Conservation (phyloP, 2,888 invertebrate species). For the Protonemura montana region DNA sequence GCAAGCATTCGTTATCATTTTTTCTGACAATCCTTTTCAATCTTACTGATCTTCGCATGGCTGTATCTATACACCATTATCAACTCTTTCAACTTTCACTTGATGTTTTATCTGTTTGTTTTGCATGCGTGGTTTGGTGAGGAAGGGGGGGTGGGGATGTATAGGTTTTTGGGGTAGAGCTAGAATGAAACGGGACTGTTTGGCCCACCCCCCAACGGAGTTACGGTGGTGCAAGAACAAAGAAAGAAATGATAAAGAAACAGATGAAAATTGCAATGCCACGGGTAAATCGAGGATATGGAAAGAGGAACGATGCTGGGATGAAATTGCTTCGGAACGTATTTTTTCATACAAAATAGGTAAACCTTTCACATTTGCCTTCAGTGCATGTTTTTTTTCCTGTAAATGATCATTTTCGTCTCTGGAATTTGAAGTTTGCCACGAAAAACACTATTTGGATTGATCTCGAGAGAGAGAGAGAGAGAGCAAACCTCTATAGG, state of each 20-base stretch:
- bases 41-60: constrained; percentile 19
- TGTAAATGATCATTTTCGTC: constrained; percentile 7
- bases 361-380: constrained; percentile 15
- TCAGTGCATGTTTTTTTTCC: background rate
- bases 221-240: constrained; percentile 16
- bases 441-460: background rate
- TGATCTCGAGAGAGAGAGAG: background rate
- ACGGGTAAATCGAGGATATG: background rate
- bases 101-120: constrained; percentile 33
- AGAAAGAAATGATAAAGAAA: constrained; percentile 31
- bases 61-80: constrained; percentile 21
- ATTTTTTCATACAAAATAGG: background rate
- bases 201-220: background rate
- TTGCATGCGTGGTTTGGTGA: constrained; percentile 19
- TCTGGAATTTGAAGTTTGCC: background rate
- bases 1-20: background rate
- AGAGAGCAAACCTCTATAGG: background rate
- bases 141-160: background rate
- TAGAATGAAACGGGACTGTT: background rate
- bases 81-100: constrained; percentile 36
- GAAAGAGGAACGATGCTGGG: background rate
- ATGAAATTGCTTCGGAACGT: background rate
- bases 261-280: background rate
- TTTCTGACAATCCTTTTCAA: constrained; percentile 34
- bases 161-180: background rate